Conservation (phyloP, 1,140 invertebrate species). For the Hestina assimilis region DNA sequence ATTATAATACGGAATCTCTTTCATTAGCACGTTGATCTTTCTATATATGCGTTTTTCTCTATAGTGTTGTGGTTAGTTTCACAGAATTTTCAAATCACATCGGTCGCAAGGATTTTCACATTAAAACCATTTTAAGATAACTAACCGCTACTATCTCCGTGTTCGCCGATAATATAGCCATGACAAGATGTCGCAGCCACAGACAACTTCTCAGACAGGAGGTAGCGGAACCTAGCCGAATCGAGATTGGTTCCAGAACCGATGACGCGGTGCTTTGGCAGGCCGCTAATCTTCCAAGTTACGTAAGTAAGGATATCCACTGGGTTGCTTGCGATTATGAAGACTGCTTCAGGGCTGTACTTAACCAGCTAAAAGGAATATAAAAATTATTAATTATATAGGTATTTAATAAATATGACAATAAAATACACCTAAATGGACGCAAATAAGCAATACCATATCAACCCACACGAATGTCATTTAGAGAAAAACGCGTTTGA, state of each 20-base stretch:
- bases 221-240: constrained; percentile 92
- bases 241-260: constrained; percentile 95
- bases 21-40: no score
- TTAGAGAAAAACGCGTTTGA: no score
- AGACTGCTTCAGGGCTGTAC: constrained; percentile 90
- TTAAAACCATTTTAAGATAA: no score
- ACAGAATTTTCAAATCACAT: no score
- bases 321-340: constrained; percentile 95
- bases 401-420: not conserved
- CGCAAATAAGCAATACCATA: no score
- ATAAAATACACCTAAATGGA: not conserved
- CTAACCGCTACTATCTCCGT: constrained; percentile 82
- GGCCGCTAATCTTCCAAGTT: constrained; percentile 94
- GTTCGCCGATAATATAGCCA: constrained; percentile 91
- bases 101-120: no score
- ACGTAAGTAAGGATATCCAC: constrained; percentile 95
- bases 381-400: not conserved
- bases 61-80: no score
- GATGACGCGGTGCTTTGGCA: constrained; percentile 91
- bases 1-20: no score
- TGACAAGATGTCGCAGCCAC: constrained; percentile 91
- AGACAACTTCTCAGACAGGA: constrained; percentile 88
- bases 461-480: no score
- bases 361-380: constrained; percentile 81
- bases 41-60: no score